These are phyloP conservation scores for Acanthosepion pharaonis DNA, from an alignment of 2,888 invertebrate genomes.

Conservation along the genomic window DNA sequence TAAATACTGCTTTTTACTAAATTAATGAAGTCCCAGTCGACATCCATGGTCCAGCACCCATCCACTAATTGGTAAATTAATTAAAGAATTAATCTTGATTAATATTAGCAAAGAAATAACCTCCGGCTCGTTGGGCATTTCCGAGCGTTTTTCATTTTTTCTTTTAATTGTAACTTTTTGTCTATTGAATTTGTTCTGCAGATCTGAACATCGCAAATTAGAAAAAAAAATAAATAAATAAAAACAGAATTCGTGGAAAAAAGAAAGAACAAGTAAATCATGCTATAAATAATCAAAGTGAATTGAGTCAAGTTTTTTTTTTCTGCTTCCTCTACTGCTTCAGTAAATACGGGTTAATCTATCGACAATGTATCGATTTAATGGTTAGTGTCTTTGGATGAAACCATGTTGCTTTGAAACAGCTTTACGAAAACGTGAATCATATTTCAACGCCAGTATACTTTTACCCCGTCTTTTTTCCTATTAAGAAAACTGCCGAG, in stretches of 20 bases:
- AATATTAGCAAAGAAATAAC: background rate
- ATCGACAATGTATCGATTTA: too few relatives aligned
- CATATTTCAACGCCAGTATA: too few relatives aligned
- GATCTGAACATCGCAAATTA: background rate
- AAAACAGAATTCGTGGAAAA: too few relatives aligned
- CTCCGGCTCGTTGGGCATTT: background rate
- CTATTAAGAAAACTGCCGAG: too few relatives aligned
- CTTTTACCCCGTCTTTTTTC: accelerated
- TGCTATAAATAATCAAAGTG: too few relatives aligned
- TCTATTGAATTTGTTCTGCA: background rate
- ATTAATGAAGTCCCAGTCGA: background rate
- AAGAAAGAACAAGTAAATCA: too few relatives aligned
- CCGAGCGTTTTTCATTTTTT: background rate
- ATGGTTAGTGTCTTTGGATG: too few relatives aligned
- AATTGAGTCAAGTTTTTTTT: too few relatives aligned
- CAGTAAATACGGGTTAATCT: too few relatives aligned
- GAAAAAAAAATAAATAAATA: background rate
- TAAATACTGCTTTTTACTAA: background rate
- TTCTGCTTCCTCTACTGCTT: too few relatives aligned
- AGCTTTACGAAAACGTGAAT: too few relatives aligned
- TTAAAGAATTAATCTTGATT: constrained; percentile 16
- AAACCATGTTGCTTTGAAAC: too few relatives aligned
- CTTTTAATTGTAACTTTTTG: background rate
- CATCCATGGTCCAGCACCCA: background rate
- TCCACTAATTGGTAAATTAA: constrained; percentile 33